Conservation (phyloP, 2,113 vertebrate genomes). For the Grus americana region DNA sequence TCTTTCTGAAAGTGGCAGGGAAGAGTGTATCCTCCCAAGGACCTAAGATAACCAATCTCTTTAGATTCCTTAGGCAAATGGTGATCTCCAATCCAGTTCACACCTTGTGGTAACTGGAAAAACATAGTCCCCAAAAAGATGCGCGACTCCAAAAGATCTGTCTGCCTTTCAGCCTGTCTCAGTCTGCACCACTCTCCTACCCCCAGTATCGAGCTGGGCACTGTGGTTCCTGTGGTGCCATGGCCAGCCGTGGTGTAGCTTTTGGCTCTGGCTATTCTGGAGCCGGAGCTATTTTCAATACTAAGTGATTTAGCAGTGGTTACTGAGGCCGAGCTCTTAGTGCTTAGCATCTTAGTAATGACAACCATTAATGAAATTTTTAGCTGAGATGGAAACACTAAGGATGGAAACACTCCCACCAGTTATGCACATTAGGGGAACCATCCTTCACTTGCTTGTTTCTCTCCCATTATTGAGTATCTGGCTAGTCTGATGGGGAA, state of each 20-base stretch:
- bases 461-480: background rate
- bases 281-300: background rate
- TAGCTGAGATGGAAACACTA: background rate
- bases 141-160: background rate
- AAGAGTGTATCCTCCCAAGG: background rate
- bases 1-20: background rate
- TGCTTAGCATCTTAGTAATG: background rate
- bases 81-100: background rate
- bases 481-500: background rate
- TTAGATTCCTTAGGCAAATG: background rate
- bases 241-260: background rate
- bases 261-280: background rate
- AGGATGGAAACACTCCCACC: background rate
- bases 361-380: background rate
- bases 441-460: background rate
- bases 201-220: background rate
- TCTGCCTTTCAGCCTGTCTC: background rate
- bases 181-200: background rate
- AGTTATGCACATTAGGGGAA: background rate
- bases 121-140: background rate
- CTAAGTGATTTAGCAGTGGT: background rate
- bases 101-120: background rate
- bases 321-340: background rate
- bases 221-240: background rate
- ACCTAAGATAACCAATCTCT: background rate